Evolutionary conservation across 2,113 vertebrate species (phyloP).

Genomic region (Uropsilus gracilis): DNA sequence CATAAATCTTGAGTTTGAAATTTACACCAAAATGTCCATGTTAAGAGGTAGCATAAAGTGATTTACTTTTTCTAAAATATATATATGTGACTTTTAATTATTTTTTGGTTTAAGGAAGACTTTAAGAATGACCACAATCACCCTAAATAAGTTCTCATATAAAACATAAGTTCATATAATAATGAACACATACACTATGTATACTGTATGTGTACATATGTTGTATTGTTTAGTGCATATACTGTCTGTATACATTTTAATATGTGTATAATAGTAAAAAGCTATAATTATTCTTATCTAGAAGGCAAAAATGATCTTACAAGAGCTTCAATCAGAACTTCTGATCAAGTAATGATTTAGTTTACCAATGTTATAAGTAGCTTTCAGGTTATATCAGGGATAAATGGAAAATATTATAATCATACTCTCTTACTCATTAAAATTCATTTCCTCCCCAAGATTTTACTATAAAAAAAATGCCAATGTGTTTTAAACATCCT

Average conservation of each 20-base stretch:
- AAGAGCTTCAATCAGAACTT: conserved; percentile 16
- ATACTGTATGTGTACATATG: not conserved
- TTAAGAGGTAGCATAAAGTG: not conserved
- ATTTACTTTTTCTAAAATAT: not conserved
- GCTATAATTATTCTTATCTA: conserved; percentile 29
- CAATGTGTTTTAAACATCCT: conserved; percentile 55
- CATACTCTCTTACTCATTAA: conserved; percentile 55
- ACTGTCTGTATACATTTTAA: not conserved
- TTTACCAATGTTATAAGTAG: conserved; percentile 38
- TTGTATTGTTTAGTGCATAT: not conserved
- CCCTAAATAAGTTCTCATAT: not conserved
- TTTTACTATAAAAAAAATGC: not conserved
- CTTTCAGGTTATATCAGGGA: conserved; percentile 35
- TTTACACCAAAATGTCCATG: not conserved
- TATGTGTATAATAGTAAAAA: not conserved
- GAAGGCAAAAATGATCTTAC: conserved; percentile 30
- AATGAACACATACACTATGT: not conserved
- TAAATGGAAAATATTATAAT: conserved; percentile 48
- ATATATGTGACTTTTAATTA: too few species aligned
- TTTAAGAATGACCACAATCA: conserved; percentile 22
- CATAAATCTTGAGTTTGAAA: not conserved
- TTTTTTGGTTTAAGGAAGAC: not conserved
- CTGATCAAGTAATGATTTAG: conserved; percentile 44
- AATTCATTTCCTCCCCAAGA: conserved; percentile 14
- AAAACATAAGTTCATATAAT: not conserved